Evolutionary conservation across 92 coral and sea anemone species (phyloP).

Genomic region (Umimayanthus chanpuru): DNA sequence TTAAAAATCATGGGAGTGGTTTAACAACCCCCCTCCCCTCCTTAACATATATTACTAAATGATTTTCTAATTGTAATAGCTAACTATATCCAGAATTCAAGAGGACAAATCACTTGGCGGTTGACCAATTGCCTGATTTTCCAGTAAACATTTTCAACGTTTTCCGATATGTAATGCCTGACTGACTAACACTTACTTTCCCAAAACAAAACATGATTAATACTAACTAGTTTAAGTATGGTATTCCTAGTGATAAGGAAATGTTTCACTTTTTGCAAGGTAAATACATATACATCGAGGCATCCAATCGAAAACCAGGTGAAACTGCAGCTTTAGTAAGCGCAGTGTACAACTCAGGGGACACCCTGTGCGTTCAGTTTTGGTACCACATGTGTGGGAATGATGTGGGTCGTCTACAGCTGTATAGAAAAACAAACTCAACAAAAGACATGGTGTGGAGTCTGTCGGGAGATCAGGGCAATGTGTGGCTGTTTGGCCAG

Average conservation of each 20-base stretch:
- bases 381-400: slow-evolving; percentile 87
- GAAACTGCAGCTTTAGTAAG: slow-evolving; percentile 59
- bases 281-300: slow-evolving; percentile 70
- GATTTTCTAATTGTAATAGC: no score
- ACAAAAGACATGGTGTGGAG: slow-evolving; percentile 62
- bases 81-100: no score
- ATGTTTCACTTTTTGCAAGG: slow-evolving; percentile 38
- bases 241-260: background rate
- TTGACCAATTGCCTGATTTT: no score
- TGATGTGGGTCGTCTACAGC: slow-evolving; percentile 58
- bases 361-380: slow-evolving; percentile 66
- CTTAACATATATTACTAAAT: no score
- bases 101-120: no score
- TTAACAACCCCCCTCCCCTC: no score
- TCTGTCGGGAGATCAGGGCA: slow-evolving; percentile 61
- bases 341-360: slow-evolving; percentile 41
- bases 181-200: no score
- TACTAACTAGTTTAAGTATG: background rate
- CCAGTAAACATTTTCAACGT: no score
- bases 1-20: no score
- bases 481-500: slow-evolving; percentile 79
- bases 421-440: slow-evolving; percentile 47
- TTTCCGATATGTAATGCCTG: no score
- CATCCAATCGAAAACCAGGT: slow-evolving; percentile 55
- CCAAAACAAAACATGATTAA: background rate